Evolutionary conservation across 1,140 invertebrate species (phyloP).

Genomic region (Anthonomus grandis): DNA sequence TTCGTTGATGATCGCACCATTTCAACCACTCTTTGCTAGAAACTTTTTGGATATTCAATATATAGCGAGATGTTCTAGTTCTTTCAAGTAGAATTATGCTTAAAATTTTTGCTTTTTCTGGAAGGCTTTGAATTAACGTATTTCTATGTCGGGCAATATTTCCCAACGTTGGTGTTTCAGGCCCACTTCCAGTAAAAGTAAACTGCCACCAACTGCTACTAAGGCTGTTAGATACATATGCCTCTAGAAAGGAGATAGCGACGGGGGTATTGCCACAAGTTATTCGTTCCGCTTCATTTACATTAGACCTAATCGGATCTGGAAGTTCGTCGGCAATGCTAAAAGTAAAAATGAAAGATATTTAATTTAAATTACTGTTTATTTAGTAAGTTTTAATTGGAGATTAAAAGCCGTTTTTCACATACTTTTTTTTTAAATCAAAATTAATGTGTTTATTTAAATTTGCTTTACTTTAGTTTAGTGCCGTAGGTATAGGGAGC

Average conservation of each 20-base stretch:
- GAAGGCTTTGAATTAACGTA: neutral
- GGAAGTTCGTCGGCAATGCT: neutral
- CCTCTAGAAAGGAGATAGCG: neutral
- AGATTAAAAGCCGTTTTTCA: no score
- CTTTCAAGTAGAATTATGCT: neutral
- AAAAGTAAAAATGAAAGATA: no score
- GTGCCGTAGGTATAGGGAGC: no score
- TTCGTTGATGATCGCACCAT: neutral
- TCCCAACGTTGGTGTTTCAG: no score
- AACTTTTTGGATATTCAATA: no score
- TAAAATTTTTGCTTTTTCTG: neutral
- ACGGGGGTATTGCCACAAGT: no score
- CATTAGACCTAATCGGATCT: neutral
- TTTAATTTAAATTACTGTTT: no score
- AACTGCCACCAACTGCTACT: neutral
- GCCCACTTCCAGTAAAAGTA: neutral
- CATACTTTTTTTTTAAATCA: no score
- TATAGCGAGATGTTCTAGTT: neutral
- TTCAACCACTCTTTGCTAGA: neutral
- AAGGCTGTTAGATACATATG: neutral
- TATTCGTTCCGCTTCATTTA: neutral
- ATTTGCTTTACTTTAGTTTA: no score
- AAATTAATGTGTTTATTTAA: no score
- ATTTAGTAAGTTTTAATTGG: no score
- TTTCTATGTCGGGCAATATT: no score